Evolutionary conservation across 2,888 invertebrate species (phyloP), one percentile per base, ranked within the genome.

Genomic region (Argyresthia albistria): DNA sequence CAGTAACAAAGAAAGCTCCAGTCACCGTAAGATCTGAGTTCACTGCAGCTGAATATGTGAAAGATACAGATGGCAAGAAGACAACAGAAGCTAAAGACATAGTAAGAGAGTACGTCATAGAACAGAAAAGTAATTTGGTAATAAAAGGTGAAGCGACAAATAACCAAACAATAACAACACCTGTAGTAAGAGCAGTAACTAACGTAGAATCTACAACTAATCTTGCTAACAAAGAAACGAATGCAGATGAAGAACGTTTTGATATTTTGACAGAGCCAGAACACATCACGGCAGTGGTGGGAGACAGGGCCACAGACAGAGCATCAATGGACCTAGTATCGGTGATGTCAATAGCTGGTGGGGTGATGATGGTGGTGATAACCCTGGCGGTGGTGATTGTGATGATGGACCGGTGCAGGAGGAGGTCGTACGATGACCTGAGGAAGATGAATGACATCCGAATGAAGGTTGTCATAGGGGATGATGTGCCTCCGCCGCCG

Each of bases 261-360:
- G 80, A 86, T 81, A 84, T 88, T 80, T 87, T 88, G 73, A 88
- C 88, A 82, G 88, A 88, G 60, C 88, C 88, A 57, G 88, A 88
- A 69, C 88, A 88, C 66, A 88, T 88, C 57, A 88, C 88, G 11
- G 87, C 88, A 51, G 82, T 88, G 45, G 82, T 87, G 76, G 82
- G 72, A 57, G 87, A 86, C 14, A 87, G 80, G 59, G 81, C 71
- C 43, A 71, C 69, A 52, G 81, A 82, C 35, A 73, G 70, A 53
- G 67, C 75, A 0, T 81, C 87, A 51, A 70, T 84, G 55, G 81
- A 84, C 62, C 70, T 88, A 50, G 69, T 87, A 61, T 88, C 88
- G 42, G 83, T 88, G 53, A 75, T 88, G 62, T 82, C 88, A 63
- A 87, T 89, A 62, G 88, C 81, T 25, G 88, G 87, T 54, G 88